phyloP scores from a whole-genome alignment of 2,888 invertebrate genomes.

The Diplazon laetatorius region DNA sequence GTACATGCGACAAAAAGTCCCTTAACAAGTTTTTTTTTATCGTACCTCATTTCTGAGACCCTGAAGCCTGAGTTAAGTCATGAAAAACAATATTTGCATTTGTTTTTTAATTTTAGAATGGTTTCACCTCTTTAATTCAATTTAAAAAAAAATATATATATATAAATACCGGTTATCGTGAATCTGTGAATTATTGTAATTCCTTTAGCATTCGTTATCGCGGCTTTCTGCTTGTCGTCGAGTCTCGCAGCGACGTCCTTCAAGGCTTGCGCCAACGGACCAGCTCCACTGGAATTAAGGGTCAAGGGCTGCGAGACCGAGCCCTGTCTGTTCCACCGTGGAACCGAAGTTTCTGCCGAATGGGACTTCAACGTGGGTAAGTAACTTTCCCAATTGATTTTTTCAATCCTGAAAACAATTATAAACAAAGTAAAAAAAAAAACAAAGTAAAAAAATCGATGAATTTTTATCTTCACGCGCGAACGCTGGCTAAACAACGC shows the following conservation, averaged over 20 bases:
- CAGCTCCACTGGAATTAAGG: conserved; percentile 62
- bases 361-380: conserved; percentile 71
- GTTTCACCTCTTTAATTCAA: too few species aligned
- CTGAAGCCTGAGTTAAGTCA: background rate
- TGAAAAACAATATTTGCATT: background rate
- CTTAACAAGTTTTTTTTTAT: too few species aligned
- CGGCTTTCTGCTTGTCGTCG: conserved; percentile 64
- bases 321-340: conserved; percentile 70
- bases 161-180: background rate
- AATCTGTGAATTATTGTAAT: background rate
- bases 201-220: conserved; percentile 65
- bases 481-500: too few species aligned
- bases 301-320: conserved; percentile 66
- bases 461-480: too few species aligned
- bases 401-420: too few species aligned
- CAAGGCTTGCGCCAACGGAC: conserved; percentile 53
- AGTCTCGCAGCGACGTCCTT: conserved; percentile 59
- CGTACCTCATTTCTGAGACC: too few species aligned
- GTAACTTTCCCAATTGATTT: conserved; percentile 37
- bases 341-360: conserved; percentile 60
- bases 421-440: too few species aligned
- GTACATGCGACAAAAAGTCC: too few species aligned
- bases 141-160: background rate
- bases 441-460: too few species aligned
- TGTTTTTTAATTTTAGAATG: background rate